Evolutionary conservation across 1,140 invertebrate species (phyloP).

Genomic region (Notospermus geniculatus): DNA sequence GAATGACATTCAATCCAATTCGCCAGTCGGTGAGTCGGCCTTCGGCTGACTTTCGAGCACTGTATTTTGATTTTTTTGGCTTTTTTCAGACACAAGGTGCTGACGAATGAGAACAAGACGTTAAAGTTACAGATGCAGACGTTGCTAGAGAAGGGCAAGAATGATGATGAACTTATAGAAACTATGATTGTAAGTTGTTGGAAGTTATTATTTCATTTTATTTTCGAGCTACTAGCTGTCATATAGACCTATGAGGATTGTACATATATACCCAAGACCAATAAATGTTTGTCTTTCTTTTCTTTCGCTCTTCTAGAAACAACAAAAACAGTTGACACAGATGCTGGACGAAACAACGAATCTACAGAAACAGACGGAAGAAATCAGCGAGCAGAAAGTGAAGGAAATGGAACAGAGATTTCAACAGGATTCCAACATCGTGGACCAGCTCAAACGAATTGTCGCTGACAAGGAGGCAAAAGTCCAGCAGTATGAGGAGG

Average conservation of each 20-base stretch:
- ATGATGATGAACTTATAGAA: slow-evolving; percentile 52
- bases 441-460: slow-evolving; percentile 47
- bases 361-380: slow-evolving; percentile 26
- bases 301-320: slow-evolving; percentile 33
- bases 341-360: slow-evolving; percentile 35
- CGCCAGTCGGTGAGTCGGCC: no score
- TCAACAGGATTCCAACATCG: slow-evolving; percentile 46
- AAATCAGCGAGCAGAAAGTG: slow-evolving; percentile 28
- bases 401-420: slow-evolving; percentile 34
- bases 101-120: slow-evolving; percentile 44
- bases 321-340: slow-evolving; percentile 41
- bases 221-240: no score
- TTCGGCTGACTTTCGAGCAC: no score
- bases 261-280: no score
- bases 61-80: no score
- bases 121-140: slow-evolving; percentile 46
- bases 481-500: slow-evolving; percentile 39
- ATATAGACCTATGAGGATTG: no score
- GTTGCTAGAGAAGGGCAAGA: slow-evolving; percentile 48
- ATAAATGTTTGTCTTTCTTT: no score
- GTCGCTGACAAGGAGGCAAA: slow-evolving; percentile 42
- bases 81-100: slow-evolving; percentile 43
- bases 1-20: no score
- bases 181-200: slow-evolving; percentile 42
- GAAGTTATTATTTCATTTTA: no score